phyloP scores from a whole-genome alignment of 2,113 vertebrate species.

The Panthera uncia region DNA sequence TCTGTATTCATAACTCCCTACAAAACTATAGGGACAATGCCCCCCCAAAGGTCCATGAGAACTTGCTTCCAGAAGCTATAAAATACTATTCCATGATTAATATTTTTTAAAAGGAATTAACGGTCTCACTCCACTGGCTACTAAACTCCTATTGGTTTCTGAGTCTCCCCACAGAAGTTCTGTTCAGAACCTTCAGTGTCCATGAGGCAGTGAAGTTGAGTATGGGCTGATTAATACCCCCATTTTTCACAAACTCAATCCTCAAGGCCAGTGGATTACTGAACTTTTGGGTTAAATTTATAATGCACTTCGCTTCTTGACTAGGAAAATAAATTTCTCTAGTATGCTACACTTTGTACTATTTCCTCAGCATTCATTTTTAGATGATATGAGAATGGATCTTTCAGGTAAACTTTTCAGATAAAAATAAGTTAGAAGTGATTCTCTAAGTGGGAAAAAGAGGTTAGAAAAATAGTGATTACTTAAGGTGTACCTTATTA shows the following conservation, averaged over 20 bases:
- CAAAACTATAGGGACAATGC: neutral
- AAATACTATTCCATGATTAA: neutral
- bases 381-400: neutral
- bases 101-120: neutral
- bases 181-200: neutral
- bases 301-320: neutral
- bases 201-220: neutral
- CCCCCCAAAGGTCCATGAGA: neutral
- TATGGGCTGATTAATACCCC: neutral
- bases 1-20: neutral
- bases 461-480: constrained; percentile 14
- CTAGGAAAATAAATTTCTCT: neutral
- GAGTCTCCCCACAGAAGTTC: neutral
- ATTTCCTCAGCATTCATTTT: constrained; percentile 19
- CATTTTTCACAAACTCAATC: neutral
- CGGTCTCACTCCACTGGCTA: neutral
- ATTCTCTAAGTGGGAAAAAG: neutral
- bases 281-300: neutral
- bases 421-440: constrained; percentile 4
- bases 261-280: neutral
- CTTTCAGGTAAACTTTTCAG: neutral
- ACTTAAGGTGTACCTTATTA: neutral
- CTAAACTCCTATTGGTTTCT: neutral
- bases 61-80: neutral
- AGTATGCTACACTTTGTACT: neutral